phyloP scores from a whole-genome alignment of 2,113 vertebrate species.

The Forbesichthys agassizii region DNA sequence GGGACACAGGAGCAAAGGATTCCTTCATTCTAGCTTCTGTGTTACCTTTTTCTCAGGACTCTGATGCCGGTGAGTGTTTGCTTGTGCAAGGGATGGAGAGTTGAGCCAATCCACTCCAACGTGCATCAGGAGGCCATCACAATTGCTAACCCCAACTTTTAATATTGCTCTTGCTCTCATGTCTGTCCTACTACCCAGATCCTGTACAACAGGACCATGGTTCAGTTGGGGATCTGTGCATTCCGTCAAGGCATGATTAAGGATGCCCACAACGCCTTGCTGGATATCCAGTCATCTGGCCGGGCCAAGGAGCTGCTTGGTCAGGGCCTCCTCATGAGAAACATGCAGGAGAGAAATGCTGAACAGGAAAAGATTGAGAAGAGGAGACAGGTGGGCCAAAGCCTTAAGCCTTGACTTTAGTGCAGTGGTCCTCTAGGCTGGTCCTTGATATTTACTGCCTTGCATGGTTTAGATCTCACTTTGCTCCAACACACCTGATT shows the following conservation, averaged over 20 bases:
- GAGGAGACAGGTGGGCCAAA: conserved; percentile 79
- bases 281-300: conserved; percentile 91
- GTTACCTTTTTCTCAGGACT: no score
- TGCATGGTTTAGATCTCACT: no score
- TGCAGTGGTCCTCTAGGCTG: no score
- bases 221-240: conserved; percentile 92
- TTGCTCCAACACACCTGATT: no score
- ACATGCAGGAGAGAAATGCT: conserved; percentile 91
- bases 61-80: no score
- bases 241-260: conserved; percentile 93
- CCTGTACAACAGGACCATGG: conserved; percentile 93
- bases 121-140: no score
- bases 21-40: no score
- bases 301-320: conserved; percentile 92
- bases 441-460: no score
- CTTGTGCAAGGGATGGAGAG: no score
- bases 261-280: conserved; percentile 88
- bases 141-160: no score
- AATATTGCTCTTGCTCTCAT: neutral
- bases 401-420: neutral
- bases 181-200: conserved; percentile 73
- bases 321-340: conserved; percentile 89
- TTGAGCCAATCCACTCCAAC: no score
- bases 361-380: conserved; percentile 95
- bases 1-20: no score